A percentile compares a stretch with the other conserved stretches of the same genome.
Conservation (phyloP, 1,140 invertebrate species). For the Macrotrachela quadricornifera region DNA sequence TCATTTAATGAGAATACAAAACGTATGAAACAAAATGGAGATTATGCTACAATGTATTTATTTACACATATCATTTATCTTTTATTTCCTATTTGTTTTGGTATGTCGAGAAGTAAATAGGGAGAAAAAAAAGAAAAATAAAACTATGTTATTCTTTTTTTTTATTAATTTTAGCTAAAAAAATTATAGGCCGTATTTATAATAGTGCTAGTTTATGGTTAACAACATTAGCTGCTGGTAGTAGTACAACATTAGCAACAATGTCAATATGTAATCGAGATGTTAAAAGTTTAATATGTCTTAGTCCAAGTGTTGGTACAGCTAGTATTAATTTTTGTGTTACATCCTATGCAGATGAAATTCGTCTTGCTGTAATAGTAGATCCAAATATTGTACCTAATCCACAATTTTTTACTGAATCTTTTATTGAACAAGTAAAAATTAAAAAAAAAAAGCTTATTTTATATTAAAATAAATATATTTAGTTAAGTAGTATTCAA, state of each 20-base stretch:
- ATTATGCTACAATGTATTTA: slow-evolving; percentile 3
- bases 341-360: slow-evolving; percentile 5
- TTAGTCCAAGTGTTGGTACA: slow-evolving; percentile 1
- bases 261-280: slow-evolving; percentile 4
- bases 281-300: slow-evolving; percentile 1
- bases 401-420: background rate
- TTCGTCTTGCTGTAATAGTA: background rate
- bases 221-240: slow-evolving; percentile 1
- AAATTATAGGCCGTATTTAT: background rate
- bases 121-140: no score
- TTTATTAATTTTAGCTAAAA: background rate
- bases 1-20: background rate
- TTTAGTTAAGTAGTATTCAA: slow-evolving; percentile 1
- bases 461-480: background rate
- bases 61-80: background rate
- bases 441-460: no score
- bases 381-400: slow-evolving; percentile 1
- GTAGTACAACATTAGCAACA: background rate
- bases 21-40: slow-evolving; percentile 1
- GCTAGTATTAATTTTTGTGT: background rate
- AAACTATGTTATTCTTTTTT: no score
- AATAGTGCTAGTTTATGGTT: background rate
- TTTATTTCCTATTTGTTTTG: background rate
- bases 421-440: slow-evolving; percentile 4
- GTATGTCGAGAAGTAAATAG: no score